phyloP scores from a whole-genome alignment of 2,888 invertebrate species.

The Cyaniris semiargus region DNA sequence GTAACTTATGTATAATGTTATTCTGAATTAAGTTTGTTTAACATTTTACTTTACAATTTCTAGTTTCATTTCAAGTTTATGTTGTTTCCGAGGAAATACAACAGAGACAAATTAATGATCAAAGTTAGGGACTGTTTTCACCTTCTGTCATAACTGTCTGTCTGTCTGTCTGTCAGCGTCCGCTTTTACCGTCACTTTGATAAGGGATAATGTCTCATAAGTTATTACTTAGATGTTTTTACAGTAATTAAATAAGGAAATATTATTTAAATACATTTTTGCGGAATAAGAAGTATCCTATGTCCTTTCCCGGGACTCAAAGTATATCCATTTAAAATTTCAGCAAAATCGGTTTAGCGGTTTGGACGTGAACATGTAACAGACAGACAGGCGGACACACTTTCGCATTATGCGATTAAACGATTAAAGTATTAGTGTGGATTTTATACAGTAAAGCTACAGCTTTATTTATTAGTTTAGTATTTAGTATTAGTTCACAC shows the following conservation, averaged over 20 bases:
- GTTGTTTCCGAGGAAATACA: not conserved
- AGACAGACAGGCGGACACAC: too few species aligned
- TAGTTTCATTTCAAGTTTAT: not conserved
- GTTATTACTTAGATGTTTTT: conserved; percentile 4
- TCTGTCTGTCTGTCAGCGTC: not conserved
- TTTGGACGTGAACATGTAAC: too few species aligned
- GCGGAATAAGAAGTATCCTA: too few species aligned
- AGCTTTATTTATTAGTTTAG: too few species aligned
- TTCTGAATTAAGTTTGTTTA: not conserved
- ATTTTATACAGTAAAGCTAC: too few species aligned
- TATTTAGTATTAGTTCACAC: too few species aligned
- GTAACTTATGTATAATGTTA: too few species aligned
- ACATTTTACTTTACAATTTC: not conserved
- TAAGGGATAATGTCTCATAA: conserved; percentile 12
- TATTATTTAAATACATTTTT: not conserved
- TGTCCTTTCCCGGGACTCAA: too few species aligned
- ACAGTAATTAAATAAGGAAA: not conserved
- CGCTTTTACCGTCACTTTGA: not conserved
- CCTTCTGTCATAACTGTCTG: not conserved
- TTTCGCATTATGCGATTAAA: too few species aligned
- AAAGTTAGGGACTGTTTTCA: not conserved
- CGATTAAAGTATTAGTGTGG: too few species aligned
- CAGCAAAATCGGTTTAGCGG: too few species aligned
- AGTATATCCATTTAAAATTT: too few species aligned
- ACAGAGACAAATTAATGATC: not conserved